phyloP scores from a whole-genome alignment of 2,888 invertebrate species.

The Lasioglossum zephyrum region DNA sequence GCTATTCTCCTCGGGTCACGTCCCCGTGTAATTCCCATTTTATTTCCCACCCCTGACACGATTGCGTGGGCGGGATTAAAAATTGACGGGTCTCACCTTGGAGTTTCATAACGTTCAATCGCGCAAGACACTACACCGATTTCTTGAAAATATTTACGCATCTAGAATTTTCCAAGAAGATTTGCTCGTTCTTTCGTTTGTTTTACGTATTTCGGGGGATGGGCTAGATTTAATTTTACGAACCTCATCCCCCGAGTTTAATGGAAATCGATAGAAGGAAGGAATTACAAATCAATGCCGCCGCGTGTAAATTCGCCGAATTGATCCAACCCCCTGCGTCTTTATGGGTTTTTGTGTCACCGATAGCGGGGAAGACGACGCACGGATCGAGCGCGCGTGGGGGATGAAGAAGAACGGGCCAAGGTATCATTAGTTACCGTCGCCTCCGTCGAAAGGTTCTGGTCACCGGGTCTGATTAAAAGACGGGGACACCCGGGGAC shows the following conservation, averaged over 20 bases:
- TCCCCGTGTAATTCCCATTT: constrained; percentile 4
- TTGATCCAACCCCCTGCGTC: constrained; percentile 21
- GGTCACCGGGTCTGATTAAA: constrained; percentile 82
- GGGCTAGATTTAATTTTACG: not conserved
- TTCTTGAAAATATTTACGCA: not conserved
- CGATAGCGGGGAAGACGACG: constrained; percentile 45
- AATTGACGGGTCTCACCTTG: constrained; percentile 25
- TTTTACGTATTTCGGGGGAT: not conserved
- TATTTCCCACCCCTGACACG: not conserved
- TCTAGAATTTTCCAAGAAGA: not conserved
- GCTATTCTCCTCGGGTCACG: constrained; percentile 43
- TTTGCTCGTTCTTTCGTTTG: not conserved
- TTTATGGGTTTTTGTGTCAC: constrained; percentile 44
- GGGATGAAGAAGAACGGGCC: constrained; percentile 57
- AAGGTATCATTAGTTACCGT: constrained; percentile 81
- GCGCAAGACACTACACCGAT: not conserved
- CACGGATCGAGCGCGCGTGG: not conserved
- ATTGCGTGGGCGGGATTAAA: constrained; percentile 23
- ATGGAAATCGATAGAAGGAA: not conserved
- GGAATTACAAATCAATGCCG: constrained; percentile 31
- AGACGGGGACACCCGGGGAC: constrained; percentile 75
- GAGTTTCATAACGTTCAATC: not conserved
- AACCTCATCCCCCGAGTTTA: not conserved
- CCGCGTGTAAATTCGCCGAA: constrained; percentile 8
- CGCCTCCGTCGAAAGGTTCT: constrained; percentile 75